phyloP scores from a whole-genome alignment of 2,113 vertebrate species.

The Pavo muticus region DNA sequence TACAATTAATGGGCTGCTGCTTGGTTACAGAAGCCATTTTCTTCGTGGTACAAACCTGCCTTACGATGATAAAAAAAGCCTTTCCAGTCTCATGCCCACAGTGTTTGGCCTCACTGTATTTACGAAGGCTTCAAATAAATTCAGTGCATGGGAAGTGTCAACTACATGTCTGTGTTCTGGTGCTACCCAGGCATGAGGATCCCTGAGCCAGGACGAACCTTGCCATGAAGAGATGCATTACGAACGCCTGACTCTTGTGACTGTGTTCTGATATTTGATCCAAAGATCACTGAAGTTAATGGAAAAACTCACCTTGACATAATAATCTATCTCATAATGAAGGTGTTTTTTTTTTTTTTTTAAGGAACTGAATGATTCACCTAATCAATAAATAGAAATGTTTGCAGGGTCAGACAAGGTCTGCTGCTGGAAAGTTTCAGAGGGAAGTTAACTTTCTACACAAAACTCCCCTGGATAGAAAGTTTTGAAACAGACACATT shows the following conservation, averaged over 20 bases:
- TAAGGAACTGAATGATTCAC: constrained; percentile 37
- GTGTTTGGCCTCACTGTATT: not conserved
- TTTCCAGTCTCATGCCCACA: not conserved
- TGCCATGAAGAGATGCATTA: not conserved
- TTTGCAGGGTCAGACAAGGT: not conserved
- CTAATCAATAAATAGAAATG: constrained; percentile 8
- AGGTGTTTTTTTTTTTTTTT: not conserved
- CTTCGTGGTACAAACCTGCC: not conserved
- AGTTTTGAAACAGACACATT: not conserved
- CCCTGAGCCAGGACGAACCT: constrained; percentile 10
- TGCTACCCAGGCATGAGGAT: not conserved
- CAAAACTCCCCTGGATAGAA: not conserved
- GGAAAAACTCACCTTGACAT: constrained; percentile 41
- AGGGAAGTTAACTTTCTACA: not conserved
- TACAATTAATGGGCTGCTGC: constrained; percentile 9
- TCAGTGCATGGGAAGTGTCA: not conserved
- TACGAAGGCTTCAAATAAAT: not conserved
- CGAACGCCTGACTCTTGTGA: rapidly evolving
- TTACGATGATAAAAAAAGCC: not conserved
- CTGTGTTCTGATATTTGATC: not conserved
- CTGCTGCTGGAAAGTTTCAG: not conserved
- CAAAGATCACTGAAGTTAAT: constrained; percentile 40
- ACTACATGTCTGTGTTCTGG: not conserved
- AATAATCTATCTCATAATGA: not conserved
- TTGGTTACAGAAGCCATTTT: not conserved